phyloP scores from a whole-genome alignment of 2,888 invertebrate genomes.

The Autographa gamma region DNA sequence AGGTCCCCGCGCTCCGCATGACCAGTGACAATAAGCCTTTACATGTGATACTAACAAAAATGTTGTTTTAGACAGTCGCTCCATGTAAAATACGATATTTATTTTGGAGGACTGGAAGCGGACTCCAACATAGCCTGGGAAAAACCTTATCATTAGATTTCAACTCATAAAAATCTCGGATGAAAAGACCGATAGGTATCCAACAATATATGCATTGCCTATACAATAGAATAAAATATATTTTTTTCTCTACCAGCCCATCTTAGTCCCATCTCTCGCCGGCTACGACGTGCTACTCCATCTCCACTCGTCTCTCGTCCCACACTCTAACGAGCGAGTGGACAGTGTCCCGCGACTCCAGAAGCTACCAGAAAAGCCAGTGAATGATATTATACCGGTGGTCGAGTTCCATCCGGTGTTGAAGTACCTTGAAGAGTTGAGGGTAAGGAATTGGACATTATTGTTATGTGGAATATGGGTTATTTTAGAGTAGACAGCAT shows the following conservation, averaged over 20 bases:
- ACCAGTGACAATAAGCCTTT: too few species aligned
- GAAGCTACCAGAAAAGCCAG: constrained; percentile 42
- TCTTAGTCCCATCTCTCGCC: constrained; percentile 77
- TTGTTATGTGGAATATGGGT: background rate
- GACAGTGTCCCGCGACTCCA: constrained; percentile 53
- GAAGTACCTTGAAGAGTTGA: constrained; percentile 92
- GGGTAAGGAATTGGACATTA: constrained; percentile 84
- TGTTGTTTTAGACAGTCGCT: too few species aligned
- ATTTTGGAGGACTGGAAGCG: too few species aligned
- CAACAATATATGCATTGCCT: too few species aligned
- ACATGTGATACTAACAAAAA: too few species aligned
- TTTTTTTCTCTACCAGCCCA: constrained; percentile 63
- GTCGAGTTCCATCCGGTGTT: constrained; percentile 93
- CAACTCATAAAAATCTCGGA: too few species aligned
- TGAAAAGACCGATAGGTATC: too few species aligned
- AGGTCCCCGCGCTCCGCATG: too few species aligned
- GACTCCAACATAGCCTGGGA: too few species aligned
- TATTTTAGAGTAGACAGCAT: constrained; percentile 59
- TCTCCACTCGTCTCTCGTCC: constrained; percentile 86
- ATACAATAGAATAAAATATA: background rate
- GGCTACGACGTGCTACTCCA: constrained; percentile 94
- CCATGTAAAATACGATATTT: too few species aligned
- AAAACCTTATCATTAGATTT: too few species aligned
- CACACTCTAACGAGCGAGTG: constrained; percentile 76
- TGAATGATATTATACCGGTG: constrained; percentile 89